Conservation (phyloP, 2,113 vertebrate species). For the Semnornis frantzii region DNA sequence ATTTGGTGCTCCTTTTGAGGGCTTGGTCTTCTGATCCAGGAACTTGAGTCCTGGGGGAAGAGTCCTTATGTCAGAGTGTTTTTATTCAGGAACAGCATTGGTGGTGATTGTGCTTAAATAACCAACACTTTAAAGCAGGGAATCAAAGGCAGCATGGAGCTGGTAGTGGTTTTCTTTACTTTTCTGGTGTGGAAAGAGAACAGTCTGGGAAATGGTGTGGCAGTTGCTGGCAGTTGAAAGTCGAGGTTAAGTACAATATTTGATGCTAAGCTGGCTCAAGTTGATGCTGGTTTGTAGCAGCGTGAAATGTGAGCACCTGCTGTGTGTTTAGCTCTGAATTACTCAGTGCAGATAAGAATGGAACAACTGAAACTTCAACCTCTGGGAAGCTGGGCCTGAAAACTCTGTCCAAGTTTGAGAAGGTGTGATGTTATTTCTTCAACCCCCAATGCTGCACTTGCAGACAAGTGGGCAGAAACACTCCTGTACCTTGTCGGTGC, state of each 20-base stretch:
- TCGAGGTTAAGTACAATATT: neutral
- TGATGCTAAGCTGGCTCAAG: neutral
- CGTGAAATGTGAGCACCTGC: neutral
- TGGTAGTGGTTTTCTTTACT: neutral
- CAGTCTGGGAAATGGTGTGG: neutral
- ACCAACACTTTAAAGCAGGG: neutral
- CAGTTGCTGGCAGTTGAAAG: neutral
- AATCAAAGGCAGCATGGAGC: neutral
- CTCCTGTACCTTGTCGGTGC: neutral
- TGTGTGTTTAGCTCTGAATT: neutral
- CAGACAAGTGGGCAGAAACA: neutral
- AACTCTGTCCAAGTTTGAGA: neutral
- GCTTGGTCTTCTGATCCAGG: neutral
- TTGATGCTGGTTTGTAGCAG: neutral
- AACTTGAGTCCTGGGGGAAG: neutral
- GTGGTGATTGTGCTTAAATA: neutral
- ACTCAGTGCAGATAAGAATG: neutral
- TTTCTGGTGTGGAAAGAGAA: neutral
- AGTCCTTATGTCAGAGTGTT: neutral
- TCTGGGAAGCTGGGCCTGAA: neutral
- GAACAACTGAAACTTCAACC: neutral
- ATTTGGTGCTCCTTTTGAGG: neutral
- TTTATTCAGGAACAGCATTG: neutral
- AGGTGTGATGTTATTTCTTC: neutral
- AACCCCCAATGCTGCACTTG: neutral